These are phyloP conservation scores for Lobophora halterata DNA, from an alignment of 2,888 invertebrate species.

Conservation along the genomic window DNA sequence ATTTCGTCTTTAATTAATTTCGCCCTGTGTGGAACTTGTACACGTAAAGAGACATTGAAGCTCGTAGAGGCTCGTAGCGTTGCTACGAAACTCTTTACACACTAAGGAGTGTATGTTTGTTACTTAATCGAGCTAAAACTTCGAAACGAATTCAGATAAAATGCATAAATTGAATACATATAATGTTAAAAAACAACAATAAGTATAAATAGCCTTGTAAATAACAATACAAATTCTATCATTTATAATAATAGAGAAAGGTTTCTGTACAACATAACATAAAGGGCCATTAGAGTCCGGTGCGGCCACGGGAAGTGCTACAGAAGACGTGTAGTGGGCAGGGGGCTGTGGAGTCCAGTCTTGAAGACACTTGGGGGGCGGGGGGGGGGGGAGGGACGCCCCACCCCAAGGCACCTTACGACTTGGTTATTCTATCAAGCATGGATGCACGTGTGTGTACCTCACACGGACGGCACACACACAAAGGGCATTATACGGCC, in stretches of 20 bases:
- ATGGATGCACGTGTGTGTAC: conserved; percentile 64
- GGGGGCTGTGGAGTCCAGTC: conserved; percentile 75
- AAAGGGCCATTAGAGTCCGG: conserved; percentile 71
- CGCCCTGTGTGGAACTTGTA: no score
- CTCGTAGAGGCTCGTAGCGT: no score
- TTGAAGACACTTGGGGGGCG: conserved; percentile 73
- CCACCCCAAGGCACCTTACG: conserved; percentile 66
- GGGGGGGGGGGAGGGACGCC: conserved; percentile 60
- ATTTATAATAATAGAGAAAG: conserved; percentile 40
- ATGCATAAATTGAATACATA: no score
- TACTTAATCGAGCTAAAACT: no score
- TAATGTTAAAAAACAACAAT: no score
- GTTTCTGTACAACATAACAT: conserved; percentile 62
- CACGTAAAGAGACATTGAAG: no score
- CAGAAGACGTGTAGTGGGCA: conserved; percentile 76
- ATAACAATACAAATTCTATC: no score
- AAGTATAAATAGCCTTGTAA: no score
- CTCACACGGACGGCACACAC: conserved; percentile 55
- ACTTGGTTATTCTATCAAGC: conserved; percentile 82
- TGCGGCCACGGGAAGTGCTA: conserved; percentile 75
- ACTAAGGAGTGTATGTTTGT: no score
- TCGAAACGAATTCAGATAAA: no score
- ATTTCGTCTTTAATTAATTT: no score
- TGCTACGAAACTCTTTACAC: no score
- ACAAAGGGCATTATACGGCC: conserved; percentile 72